Evolutionary conservation across 1,140 invertebrate genomes (phyloP).

Genomic region (Drosophila arawakana): DNA sequence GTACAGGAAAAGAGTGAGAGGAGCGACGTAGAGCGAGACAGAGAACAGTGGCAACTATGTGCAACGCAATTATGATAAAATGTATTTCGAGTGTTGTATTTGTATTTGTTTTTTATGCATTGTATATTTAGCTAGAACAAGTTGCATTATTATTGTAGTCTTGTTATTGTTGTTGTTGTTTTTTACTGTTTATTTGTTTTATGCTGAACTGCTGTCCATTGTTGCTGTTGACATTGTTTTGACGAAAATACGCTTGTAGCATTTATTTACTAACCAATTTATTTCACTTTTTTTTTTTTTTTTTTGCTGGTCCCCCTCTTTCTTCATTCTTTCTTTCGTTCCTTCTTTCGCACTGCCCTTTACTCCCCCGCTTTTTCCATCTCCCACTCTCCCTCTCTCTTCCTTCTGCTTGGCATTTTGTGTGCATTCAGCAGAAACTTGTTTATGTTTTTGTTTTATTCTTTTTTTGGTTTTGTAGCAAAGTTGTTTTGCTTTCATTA

Average conservation of each 20-base stretch:
- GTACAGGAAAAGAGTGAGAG: not conserved
- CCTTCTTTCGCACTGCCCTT: not conserved
- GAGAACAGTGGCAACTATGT: not conserved
- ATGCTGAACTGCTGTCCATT: constrained; percentile 24
- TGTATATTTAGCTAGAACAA: constrained; percentile 27
- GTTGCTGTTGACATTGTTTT: constrained; percentile 67
- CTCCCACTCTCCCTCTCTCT: not conserved
- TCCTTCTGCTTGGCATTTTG: not conserved
- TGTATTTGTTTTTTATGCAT: not conserved
- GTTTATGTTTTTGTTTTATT: constrained; percentile 14
- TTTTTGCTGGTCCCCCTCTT: not conserved
- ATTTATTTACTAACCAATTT: constrained; percentile 62
- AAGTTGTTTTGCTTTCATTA: constrained; percentile 45
- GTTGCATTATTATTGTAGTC: constrained; percentile 30
- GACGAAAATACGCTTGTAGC: constrained; percentile 68
- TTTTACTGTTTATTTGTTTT: constrained; percentile 30
- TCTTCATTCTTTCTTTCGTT: not conserved
- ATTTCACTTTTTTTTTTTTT: constrained; percentile 3
- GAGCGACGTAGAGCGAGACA: not conserved
- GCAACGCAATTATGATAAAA: constrained; percentile 36
- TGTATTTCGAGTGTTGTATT: constrained; percentile 12
- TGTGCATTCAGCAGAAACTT: constrained; percentile 21
- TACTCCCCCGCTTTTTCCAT: not conserved
- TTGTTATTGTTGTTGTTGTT: no score
- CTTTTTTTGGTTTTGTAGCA: constrained; percentile 2